These are phyloP conservation scores for Synanthedon tipuliformis DNA, from an alignment of 2,888 invertebrate species.

Conservation along the genomic window DNA sequence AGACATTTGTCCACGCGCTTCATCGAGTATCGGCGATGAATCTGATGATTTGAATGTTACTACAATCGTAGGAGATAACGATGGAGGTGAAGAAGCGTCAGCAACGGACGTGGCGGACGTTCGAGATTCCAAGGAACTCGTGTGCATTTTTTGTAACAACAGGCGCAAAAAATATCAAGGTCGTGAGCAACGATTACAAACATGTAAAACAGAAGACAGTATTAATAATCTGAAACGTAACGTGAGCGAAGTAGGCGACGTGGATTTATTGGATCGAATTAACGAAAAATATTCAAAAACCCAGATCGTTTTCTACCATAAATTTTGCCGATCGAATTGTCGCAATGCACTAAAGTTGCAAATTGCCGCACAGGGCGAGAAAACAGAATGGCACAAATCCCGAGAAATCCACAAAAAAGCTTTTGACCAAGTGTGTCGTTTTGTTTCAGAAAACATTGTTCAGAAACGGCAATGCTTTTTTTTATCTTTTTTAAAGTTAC, in stretches of 20 bases:
- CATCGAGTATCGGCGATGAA: neutral
- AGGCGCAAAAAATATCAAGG: slow-evolving; percentile 2
- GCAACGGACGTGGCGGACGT: neutral
- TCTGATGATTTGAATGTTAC: neutral
- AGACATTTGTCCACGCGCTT: neutral
- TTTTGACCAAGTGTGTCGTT: neutral
- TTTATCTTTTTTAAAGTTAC: neutral
- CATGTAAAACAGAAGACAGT: neutral
- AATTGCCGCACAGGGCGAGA: neutral
- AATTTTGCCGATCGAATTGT: slow-evolving; percentile 1
- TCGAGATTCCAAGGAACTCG: neutral
- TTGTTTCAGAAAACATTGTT: neutral
- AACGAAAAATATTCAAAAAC: neutral
- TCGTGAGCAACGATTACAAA: neutral
- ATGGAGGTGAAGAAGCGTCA: neutral
- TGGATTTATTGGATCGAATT: neutral
- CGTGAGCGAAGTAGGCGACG: slow-evolving; percentile 1
- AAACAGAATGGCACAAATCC: slow-evolving; percentile 1
- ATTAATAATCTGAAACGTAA: neutral
- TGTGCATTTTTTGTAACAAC: slow-evolving; percentile 1
- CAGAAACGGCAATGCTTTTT: neutral
- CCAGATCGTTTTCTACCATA: neutral
- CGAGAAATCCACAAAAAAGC: neutral
- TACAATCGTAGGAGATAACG: neutral
- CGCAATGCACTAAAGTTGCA: neutral